Evolutionary conservation across 2,113 vertebrate species (phyloP), one percentile per base, ranked within the genome.

Genomic region (Fregetta grallaria): DNA sequence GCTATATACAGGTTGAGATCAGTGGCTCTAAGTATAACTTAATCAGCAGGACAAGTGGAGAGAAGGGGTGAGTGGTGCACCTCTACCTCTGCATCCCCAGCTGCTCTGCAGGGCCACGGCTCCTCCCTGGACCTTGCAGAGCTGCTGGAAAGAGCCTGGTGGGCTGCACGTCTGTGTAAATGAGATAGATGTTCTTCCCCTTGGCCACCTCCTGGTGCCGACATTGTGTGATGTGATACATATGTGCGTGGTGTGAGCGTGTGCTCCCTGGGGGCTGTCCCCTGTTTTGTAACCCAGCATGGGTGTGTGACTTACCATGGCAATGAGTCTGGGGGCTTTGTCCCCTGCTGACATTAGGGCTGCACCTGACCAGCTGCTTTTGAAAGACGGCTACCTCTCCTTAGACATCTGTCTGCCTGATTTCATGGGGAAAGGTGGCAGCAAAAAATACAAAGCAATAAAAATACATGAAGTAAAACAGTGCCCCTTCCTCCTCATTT

Each of bases 191-290:
- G 3, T 32, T 21, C 40, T 61, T 16, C 16, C 10, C 9, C 12
- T 32, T 36, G 70, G 52, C 17, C 59, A 62, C 32, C 53, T 66
- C 67, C 61, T 47, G 61, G 34, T 15, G 49, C 11, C 49, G 32
- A 3, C 1, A 1, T 29, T 9, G 34, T 52, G 27, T n/a, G 40
- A 18, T 53, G 47, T 11, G 53, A 62, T n/a, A 49, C 14, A 2
- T 15, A 4, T 5, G 40, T 45, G 22, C 0, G 1, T n/a, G 36
- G 36, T 62, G 66, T 67, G 40, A 62, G 27, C 5, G 1, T 50
- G 55, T 20, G 17, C 55, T 83, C 12, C 47, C 0, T 3, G 27
- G 25, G 17, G 34, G 11, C 38, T 70, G 61, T 47, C 30, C 53
- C 26, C 21, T 63, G 14, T 10, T 70, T 58, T 65, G 56, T 36